Conservation (phyloP, 1,140 invertebrate species). For the Pantala flavescens region DNA sequence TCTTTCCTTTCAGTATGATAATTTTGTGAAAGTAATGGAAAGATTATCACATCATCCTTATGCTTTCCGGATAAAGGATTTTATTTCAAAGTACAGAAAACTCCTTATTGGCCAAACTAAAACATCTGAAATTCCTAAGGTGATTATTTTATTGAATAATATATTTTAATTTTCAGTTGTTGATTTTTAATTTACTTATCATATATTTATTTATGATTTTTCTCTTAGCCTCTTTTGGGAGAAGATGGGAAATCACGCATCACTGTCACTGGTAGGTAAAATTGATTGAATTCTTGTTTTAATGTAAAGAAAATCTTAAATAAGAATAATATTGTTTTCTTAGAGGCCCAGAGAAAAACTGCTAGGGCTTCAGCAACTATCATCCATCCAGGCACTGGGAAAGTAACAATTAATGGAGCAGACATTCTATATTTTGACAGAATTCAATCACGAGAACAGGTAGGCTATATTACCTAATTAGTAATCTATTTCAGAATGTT, state of each 20-base stretch:
- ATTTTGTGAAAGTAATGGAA: slow-evolving; percentile 61
- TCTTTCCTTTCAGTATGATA: slow-evolving; percentile 47
- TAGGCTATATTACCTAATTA: slow-evolving; percentile 31
- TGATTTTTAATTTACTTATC: too few species aligned
- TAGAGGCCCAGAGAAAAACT: slow-evolving; percentile 62
- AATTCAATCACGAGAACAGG: slow-evolving; percentile 61
- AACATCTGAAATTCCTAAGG: slow-evolving; percentile 31
- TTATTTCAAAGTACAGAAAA: slow-evolving; percentile 58
- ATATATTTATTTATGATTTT: too few species aligned
- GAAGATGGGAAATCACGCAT: slow-evolving; percentile 54
- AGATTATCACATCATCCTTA: slow-evolving; percentile 60
- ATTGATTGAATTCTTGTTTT: slow-evolving; percentile 11
- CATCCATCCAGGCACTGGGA: slow-evolving; percentile 64
- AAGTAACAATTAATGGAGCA: slow-evolving; percentile 69
- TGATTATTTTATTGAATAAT: slow-evolving; percentile 22
- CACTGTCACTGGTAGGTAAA: slow-evolving; percentile 46
- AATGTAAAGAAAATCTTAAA: background rate
- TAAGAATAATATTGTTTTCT: slow-evolving; percentile 24
- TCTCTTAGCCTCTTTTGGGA: slow-evolving; percentile 49
- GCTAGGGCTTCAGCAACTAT: slow-evolving; percentile 56
- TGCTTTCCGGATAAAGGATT: slow-evolving; percentile 45
- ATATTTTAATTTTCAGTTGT: slow-evolving; percentile 17
- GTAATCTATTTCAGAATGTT: background rate
- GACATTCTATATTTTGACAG: slow-evolving; percentile 64
- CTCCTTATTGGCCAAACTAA: slow-evolving; percentile 41